A percentile compares a stretch with the other conserved stretches of the same genome.
Conservation (phyloP, 92 coral and sea anemone genomes). For the Palythoa grandis region DNA sequence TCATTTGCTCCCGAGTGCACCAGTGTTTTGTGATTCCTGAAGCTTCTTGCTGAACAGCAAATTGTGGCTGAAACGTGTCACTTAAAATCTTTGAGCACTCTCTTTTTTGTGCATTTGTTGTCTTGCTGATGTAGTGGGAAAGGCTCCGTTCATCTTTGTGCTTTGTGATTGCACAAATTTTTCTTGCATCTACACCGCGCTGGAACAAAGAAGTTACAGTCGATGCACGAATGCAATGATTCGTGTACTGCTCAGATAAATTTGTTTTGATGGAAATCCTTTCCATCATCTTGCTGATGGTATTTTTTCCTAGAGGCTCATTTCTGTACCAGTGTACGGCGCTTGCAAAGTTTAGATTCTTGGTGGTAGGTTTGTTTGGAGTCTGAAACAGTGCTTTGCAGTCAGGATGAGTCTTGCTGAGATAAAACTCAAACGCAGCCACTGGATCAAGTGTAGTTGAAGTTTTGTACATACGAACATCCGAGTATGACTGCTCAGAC, state of each 20-base stretch:
- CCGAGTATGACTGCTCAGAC: too few relatives aligned
- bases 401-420: too few relatives aligned
- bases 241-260: constrained; percentile 44
- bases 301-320: constrained; percentile 38
- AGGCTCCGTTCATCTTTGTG: constrained; percentile 61
- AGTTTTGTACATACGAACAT: too few relatives aligned
- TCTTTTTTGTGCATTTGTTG: constrained; percentile 26
- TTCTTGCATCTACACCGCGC: constrained; percentile 2
- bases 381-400: too few relatives aligned
- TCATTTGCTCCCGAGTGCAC: too few relatives aligned
- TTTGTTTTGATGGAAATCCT: constrained; percentile 29
- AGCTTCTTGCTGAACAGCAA: constrained; percentile 52
- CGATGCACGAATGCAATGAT: too few relatives aligned
- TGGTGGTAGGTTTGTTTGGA: too few relatives aligned
- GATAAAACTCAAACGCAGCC: too few relatives aligned
- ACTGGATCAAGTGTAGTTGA: too few relatives aligned
- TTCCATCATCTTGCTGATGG: constrained; percentile 47
- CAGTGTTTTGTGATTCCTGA: constrained; percentile 40
- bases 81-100: too few relatives aligned
- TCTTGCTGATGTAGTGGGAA: too few relatives aligned
- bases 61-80: constrained; percentile 58
- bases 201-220: background rate
- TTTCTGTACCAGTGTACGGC: too few relatives aligned
- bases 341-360: constrained; percentile 40
- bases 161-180: constrained; percentile 62